Conservation (phyloP, 1,140 invertebrate species). For the Bombus ignitus region DNA sequence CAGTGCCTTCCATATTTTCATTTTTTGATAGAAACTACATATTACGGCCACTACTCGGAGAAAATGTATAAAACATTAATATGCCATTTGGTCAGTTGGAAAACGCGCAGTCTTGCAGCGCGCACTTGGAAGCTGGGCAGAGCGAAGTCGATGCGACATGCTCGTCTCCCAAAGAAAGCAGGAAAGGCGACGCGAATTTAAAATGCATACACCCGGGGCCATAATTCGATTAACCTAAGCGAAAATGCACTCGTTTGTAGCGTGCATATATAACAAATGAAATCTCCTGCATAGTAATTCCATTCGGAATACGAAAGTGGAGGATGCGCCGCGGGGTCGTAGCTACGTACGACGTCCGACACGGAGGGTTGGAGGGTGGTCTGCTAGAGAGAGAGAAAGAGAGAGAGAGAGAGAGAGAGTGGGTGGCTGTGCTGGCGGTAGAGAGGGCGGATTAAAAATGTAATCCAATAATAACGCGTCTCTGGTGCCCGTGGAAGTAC, state of each 20-base stretch:
- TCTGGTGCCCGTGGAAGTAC: constrained; percentile 80
- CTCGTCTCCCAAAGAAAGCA: constrained; percentile 25
- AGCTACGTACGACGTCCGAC: constrained; percentile 69
- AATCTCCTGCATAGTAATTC: constrained; percentile 83
- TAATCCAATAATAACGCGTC: constrained; percentile 83
- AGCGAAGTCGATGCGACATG: background rate
- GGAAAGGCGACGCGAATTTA: constrained; percentile 71
- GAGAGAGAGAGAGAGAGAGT: constrained; percentile 24
- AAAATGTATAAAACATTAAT: too few species aligned
- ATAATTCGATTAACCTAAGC: constrained; percentile 81
- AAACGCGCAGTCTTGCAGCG: background rate
- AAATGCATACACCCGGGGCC: constrained; percentile 78
- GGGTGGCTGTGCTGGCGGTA: constrained; percentile 59
- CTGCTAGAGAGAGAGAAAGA: constrained; percentile 18
- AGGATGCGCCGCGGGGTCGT: constrained; percentile 70
- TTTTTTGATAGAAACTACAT: background rate
- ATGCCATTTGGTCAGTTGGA: background rate
- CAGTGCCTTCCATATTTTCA: background rate
- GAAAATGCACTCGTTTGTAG: constrained; percentile 82
- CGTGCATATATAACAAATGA: constrained; percentile 82
- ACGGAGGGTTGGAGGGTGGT: constrained; percentile 44
- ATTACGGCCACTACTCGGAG: background rate
- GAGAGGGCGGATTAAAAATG: constrained; percentile 82
- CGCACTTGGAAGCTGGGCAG: background rate
- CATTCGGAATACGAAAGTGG: constrained; percentile 82